phyloP scores from a whole-genome alignment of 2,888 invertebrate genomes.

The Lasius platythorax region DNA sequence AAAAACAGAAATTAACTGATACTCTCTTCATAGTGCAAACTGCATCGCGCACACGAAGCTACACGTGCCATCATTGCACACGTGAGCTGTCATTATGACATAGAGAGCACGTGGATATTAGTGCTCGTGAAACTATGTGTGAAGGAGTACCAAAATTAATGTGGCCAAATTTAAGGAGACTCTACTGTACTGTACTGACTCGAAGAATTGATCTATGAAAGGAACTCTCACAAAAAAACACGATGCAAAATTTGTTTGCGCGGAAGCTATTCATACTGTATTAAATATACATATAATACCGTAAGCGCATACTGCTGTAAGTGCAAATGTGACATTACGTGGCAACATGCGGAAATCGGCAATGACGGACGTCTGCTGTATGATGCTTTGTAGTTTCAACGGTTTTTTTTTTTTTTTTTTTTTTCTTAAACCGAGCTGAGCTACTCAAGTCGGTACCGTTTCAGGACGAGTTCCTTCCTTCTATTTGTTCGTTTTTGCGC shows the following conservation, averaged over 20 bases:
- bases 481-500: not conserved
- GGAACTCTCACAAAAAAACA: not conserved
- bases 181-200: no score
- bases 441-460: not conserved
- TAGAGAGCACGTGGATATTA: no score
- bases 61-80: no score
- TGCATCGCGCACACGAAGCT: no score
- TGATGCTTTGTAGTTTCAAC: not conserved
- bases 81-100: no score
- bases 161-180: no score
- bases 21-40: no score
- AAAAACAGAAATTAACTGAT: no score
- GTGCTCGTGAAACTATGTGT: no score
- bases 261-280: not conserved
- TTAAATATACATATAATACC: not conserved
- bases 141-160: no score
- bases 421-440: not conserved
- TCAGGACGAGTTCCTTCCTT: not conserved
- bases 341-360: conserved; percentile 24
- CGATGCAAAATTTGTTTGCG: not conserved
- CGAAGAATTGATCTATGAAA: not conserved
- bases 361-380: conserved; percentile 15
- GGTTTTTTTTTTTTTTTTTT: not conserved
- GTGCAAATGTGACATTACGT: not conserved
- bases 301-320: not conserved